A percentile compares a stretch with the other conserved stretches of the same genome.
Evolutionary conservation across 2,888 invertebrate species (phyloP).

Genomic region (Onthophagus sagittarius): DNA sequence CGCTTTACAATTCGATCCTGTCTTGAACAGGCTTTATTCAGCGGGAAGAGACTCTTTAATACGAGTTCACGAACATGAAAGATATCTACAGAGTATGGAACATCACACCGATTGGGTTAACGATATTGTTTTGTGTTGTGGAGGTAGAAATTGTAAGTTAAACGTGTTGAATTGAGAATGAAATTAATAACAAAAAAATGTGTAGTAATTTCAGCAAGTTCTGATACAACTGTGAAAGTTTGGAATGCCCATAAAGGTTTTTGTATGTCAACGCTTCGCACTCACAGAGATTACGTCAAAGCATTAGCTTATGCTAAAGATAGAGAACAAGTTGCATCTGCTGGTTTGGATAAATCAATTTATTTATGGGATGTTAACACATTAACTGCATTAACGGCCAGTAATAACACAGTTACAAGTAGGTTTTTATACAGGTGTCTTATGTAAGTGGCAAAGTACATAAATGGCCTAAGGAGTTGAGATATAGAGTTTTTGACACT

Average conservation of each 20-base stretch:
- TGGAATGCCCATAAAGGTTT: conserved; percentile 99
- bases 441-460: too few species aligned
- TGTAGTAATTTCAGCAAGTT: conserved; percentile 96
- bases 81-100: conserved; percentile 94
- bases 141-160: conserved; percentile 83
- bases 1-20: conserved; percentile 89
- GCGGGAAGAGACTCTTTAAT: conserved; percentile 97
- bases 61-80: conserved; percentile 83
- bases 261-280: conserved; percentile 97
- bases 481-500: too few species aligned
- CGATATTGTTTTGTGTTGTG: conserved; percentile 96
- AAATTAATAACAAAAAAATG: conserved; percentile 26
- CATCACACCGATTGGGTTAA: conserved; percentile 99
- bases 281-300: conserved; percentile 98
- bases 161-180: neutral
- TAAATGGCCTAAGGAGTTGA: too few species aligned
- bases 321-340: conserved; percentile 93
- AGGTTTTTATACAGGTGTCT: conserved; percentile 41
- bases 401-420: conserved; percentile 98
- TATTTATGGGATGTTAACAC: conserved; percentile 99
- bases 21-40: conserved; percentile 84
- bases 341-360: conserved; percentile 93
- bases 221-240: conserved; percentile 98
- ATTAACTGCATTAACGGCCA: conserved; percentile 93
- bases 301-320: conserved; percentile 97